phyloP scores from a whole-genome alignment of 1,140 invertebrate genomes.

The Bombus picipes region DNA sequence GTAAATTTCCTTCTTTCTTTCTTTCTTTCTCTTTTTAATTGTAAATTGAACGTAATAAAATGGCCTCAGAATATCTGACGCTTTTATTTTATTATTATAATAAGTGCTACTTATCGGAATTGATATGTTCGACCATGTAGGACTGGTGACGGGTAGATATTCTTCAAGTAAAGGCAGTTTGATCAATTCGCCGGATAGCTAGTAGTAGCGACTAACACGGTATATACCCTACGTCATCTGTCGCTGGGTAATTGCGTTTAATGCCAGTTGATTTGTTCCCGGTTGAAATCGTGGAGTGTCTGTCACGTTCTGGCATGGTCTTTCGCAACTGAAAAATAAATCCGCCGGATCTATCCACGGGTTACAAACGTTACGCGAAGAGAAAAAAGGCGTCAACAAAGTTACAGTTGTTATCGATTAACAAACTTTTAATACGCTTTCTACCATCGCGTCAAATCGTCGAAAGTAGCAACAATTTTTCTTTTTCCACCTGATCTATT shows the following conservation, averaged over 20 bases:
- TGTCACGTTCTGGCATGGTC: background rate
- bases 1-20: background rate
- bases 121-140: conserved; percentile 56
- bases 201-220: conserved; percentile 53
- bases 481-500: background rate
- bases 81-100: conserved; percentile 43
- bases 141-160: conserved; percentile 49
- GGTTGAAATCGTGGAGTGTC: conserved; percentile 66
- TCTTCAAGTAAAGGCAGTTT: conserved; percentile 59
- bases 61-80: background rate
- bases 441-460: background rate
- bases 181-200: conserved; percentile 67
- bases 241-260: conserved; percentile 74
- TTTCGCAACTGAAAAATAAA: conserved; percentile 29
- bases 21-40: background rate
- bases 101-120: conserved; percentile 62
- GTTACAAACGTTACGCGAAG: background rate
- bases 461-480: background rate
- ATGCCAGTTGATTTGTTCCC: conserved; percentile 76
- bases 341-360: background rate
- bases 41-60: background rate
- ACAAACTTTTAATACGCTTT: conserved; percentile 13
- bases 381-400: background rate
- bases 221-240: conserved; percentile 64
- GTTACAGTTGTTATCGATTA: background rate